Evolutionary conservation across 2,888 invertebrate genomes (phyloP).

Genomic region (Tortrix viridana): DNA sequence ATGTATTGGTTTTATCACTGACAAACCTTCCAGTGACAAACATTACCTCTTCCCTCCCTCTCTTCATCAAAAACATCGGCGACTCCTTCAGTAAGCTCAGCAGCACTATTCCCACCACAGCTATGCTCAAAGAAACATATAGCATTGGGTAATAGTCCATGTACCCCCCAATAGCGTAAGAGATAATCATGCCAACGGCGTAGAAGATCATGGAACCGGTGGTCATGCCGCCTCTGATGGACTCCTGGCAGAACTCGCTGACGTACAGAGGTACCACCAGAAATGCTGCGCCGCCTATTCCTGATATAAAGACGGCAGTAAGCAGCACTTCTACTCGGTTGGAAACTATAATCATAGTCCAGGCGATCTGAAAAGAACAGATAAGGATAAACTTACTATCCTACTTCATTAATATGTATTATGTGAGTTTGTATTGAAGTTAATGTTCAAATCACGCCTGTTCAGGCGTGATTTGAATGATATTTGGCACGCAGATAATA

Average conservation of each 20-base stretch:
- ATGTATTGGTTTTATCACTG: too few relatives aligned
- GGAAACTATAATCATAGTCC: slow-evolving; percentile 55
- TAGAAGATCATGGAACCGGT: slow-evolving; percentile 60
- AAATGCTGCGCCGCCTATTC: slow-evolving; percentile 55
- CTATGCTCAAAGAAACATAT: slow-evolving; percentile 54
- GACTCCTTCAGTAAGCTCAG: slow-evolving; percentile 60
- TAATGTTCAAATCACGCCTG: too few relatives aligned
- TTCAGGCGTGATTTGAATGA: too few relatives aligned
- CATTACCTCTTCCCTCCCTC: slow-evolving; percentile 58
- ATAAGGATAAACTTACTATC: too few relatives aligned
- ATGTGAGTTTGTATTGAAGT: too few relatives aligned
- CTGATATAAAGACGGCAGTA: slow-evolving; percentile 59
- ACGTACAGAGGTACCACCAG: slow-evolving; percentile 60
- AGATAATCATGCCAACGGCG: slow-evolving; percentile 60
- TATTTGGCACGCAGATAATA: too few relatives aligned
- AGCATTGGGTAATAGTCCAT: slow-evolving; percentile 59
- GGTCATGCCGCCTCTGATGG: slow-evolving; percentile 65
- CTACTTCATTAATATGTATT: too few relatives aligned
- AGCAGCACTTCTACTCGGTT: slow-evolving; percentile 60
- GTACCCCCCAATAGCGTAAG: slow-evolving; percentile 63
- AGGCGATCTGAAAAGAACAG: slow-evolving; percentile 52
- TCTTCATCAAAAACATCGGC: slow-evolving; percentile 62
- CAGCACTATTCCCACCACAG: slow-evolving; percentile 48
- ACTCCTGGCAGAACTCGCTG: slow-evolving; percentile 67
- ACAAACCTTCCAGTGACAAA: too few relatives aligned